phyloP scores from a whole-genome alignment of 2,888 invertebrate species.

The Gonocerus acuteangulatus region DNA sequence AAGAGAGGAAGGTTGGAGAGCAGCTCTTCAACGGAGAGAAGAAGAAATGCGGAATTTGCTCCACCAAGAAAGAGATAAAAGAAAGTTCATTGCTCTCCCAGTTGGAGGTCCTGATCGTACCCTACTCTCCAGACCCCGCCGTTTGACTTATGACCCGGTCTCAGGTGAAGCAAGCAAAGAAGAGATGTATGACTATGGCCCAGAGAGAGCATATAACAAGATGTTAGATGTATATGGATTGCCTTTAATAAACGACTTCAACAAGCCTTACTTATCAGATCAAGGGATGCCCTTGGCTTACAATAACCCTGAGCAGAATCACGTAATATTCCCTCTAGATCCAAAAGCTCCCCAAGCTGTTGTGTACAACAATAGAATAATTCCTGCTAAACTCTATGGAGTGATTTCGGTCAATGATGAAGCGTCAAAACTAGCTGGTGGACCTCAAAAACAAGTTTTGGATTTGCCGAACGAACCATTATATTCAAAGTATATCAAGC shows the following conservation, averaged over 20 bases:
- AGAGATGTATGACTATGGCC: conserved; percentile 20
- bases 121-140: conserved; percentile 18
- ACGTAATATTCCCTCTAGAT: conserved; percentile 29
- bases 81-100: neutral
- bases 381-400: conserved; percentile 30
- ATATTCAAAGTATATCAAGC: neutral
- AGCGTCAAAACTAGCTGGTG: neutral
- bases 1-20: conserved; percentile 8
- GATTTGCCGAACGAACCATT: neutral
- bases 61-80: conserved; percentile 11
- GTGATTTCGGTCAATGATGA: conserved; percentile 9
- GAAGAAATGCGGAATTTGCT: conserved; percentile 14
- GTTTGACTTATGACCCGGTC: conserved; percentile 24
- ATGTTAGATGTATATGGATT: conserved; percentile 7
- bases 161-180: conserved; percentile 12
- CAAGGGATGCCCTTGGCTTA: neutral
- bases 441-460: too few relatives aligned
- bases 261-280: neutral
- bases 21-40: conserved; percentile 1
- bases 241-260: neutral
- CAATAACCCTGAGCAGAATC: conserved; percentile 1
- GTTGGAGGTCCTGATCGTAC: neutral
- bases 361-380: conserved; percentile 30
- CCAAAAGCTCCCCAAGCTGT: conserved; percentile 28
- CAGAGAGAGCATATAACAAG: conserved; percentile 18